Evolutionary conservation across 2,888 invertebrate species (phyloP).

Genomic region (Alentia gelatinosa): DNA sequence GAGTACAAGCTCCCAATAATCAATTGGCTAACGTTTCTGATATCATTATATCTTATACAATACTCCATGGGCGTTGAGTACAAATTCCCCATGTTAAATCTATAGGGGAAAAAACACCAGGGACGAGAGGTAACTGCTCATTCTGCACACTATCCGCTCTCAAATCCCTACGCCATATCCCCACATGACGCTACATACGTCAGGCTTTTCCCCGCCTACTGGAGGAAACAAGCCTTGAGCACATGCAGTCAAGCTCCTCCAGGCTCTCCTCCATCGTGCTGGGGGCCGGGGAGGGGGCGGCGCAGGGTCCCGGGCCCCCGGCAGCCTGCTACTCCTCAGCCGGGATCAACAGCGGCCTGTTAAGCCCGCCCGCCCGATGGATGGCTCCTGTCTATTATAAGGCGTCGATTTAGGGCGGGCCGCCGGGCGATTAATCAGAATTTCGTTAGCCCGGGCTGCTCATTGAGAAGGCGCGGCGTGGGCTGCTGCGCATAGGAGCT

Average conservation of each 20-base stretch:
- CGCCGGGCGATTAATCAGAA: background rate
- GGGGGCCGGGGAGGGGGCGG: background rate
- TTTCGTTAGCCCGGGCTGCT: background rate
- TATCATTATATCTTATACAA: too few relatives aligned
- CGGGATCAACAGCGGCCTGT: background rate
- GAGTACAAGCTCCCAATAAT: too few relatives aligned
- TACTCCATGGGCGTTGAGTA: too few relatives aligned
- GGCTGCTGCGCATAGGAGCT: too few relatives aligned
- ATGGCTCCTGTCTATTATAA: constrained; percentile 8
- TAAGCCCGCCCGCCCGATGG: background rate
- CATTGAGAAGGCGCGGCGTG: background rate
- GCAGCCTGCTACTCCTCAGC: background rate
- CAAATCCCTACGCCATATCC: too few relatives aligned
- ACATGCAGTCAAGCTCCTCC: background rate
- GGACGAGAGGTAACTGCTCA: too few relatives aligned
- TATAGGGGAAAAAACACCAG: too few relatives aligned
- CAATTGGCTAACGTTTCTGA: too few relatives aligned
- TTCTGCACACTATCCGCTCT: too few relatives aligned
- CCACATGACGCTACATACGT: background rate
- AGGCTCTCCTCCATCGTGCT: too few relatives aligned
- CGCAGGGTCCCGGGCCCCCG: background rate
- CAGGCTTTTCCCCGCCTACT: too few relatives aligned
- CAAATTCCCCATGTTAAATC: too few relatives aligned
- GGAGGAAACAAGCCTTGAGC: background rate
- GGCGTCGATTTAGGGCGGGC: background rate